A percentile compares a stretch with the other conserved stretches of the same genome.
These are phyloP conservation scores for Erythrocercus mccallii DNA, from an alignment of 2,113 vertebrate species.

Conservation along the genomic window DNA sequence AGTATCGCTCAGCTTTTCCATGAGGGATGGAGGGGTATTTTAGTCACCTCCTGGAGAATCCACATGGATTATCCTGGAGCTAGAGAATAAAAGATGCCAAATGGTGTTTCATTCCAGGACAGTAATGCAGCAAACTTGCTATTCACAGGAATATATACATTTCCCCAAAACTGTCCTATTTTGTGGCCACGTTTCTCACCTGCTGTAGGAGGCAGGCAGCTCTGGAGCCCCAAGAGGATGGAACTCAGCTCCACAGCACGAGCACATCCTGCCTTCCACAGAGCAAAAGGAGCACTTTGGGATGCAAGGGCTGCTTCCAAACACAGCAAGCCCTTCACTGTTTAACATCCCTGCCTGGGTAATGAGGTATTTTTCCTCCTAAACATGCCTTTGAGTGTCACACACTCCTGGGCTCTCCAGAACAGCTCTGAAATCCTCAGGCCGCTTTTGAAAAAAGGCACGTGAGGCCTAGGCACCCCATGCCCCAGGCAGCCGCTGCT, in stretches of 20 bases:
- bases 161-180: neutral
- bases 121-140: neutral
- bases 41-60: neutral
- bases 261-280: neutral
- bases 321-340: neutral
- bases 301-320: neutral
- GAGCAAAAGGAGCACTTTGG: neutral
- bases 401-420: neutral
- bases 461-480: neutral
- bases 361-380: neutral
- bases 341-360: neutral
- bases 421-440: neutral
- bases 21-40: neutral
- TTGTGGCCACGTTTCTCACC: neutral
- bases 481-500: constrained; percentile 42
- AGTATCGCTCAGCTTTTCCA: neutral
- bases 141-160: neutral
- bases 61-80: fast-evolving
- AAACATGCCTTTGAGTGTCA: neutral
- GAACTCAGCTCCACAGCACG: neutral
- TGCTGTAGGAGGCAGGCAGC: neutral
- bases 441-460: constrained; percentile 45
- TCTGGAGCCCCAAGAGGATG: neutral
- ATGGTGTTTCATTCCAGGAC: neutral
- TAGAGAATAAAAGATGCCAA: neutral